Evolutionary conservation across 2,113 vertebrate species (phyloP).

Genomic region (Hoplias malabaricus): DNA sequence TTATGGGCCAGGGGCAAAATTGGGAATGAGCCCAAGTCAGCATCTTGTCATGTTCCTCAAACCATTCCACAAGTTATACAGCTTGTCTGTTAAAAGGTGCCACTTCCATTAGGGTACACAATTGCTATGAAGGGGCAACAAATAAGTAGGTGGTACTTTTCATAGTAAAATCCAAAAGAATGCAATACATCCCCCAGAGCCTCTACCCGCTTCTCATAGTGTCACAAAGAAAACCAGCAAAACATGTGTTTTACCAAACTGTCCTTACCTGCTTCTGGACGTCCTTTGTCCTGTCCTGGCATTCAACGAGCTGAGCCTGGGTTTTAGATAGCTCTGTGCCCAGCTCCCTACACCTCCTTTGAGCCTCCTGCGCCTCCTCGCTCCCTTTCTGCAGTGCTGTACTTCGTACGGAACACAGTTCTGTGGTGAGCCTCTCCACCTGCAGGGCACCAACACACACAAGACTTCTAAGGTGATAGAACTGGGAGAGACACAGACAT

Average conservation of each 20-base stretch:
- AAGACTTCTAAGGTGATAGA: background rate
- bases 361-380: constrained; percentile 22
- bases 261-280: constrained; percentile 45
- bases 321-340: constrained; percentile 35
- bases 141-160: too few species aligned
- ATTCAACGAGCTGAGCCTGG: constrained; percentile 25
- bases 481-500: background rate
- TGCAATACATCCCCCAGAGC: too few species aligned
- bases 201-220: too few species aligned
- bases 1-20: too few species aligned
- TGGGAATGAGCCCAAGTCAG: too few species aligned
- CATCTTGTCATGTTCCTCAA: too few species aligned
- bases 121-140: too few species aligned
- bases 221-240: too few species aligned
- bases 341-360: constrained; percentile 24
- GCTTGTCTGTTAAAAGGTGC: too few species aligned
- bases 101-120: too few species aligned
- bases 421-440: constrained; percentile 49
- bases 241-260: background rate
- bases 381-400: constrained; percentile 20
- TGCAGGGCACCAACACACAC: constrained; percentile 25
- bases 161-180: too few species aligned
- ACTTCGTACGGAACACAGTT: constrained; percentile 20
- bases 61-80: too few species aligned
- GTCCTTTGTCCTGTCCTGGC: constrained; percentile 28